Percentiles rank a stretch among this genome's conserved stretches.
These are phyloP conservation scores for Aptenodytes patagonicus DNA, from an alignment of 2,113 vertebrate species.

Conservation along the genomic window DNA sequence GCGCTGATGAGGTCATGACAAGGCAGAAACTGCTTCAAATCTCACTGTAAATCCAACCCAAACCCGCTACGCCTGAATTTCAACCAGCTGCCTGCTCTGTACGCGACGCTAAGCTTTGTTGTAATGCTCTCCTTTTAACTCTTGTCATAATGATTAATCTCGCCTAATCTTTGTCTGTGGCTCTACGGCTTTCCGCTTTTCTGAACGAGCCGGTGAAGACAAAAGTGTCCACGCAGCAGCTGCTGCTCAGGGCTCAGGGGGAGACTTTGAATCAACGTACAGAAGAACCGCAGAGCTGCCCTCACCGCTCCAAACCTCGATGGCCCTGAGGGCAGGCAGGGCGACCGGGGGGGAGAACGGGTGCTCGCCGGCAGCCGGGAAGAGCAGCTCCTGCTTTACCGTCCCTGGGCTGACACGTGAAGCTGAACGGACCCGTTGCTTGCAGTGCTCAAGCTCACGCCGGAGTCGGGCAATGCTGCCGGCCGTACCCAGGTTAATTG, in stretches of 20 bases:
- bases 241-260: background rate
- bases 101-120: background rate
- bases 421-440: background rate
- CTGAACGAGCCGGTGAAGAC: background rate
- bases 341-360: rapidly evolving
- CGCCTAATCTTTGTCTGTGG: background rate
- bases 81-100: background rate
- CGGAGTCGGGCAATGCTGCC: rapidly evolving
- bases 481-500: too few relatives aligned
- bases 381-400: background rate
- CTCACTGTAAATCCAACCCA: background rate
- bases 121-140: background rate
- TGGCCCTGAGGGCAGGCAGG: rapidly evolving
- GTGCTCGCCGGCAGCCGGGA: rapidly evolving
- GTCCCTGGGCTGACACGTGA: background rate
- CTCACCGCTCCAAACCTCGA: background rate
- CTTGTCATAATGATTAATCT: background rate
- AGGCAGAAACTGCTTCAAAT: background rate
- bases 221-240: background rate
- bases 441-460: background rate
- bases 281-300: background rate
- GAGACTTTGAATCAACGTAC: background rate
- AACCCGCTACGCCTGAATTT: background rate
- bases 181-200: background rate
- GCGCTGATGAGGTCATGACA: background rate